These are phyloP conservation scores for Atherix ibis DNA, from an alignment of 2,888 invertebrate species.

Conservation along the genomic window DNA sequence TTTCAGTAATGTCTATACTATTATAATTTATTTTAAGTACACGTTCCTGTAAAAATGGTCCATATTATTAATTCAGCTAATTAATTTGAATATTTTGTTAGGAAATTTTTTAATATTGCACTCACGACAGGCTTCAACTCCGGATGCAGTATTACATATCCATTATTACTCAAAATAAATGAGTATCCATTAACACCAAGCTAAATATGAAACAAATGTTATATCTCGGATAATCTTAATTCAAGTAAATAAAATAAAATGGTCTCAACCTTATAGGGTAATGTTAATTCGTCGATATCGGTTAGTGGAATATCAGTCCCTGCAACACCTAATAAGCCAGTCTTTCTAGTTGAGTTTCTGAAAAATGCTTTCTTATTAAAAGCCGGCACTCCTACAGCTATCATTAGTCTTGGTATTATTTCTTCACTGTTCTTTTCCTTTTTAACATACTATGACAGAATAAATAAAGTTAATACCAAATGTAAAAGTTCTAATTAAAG, in stretches of 20 bases:
- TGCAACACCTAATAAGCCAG: constrained; percentile 82
- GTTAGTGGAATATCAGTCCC: constrained; percentile 72
- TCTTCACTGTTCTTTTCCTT: too few relatives aligned
- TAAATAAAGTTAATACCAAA: neutral
- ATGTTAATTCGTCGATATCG: constrained; percentile 75
- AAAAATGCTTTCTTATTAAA: constrained; percentile 58
- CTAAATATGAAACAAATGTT: constrained; percentile 33
- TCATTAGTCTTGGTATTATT: constrained; percentile 47
- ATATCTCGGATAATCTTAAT: too few relatives aligned
- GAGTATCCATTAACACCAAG: constrained; percentile 93
- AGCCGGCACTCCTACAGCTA: constrained; percentile 84
- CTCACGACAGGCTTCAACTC: constrained; percentile 77
- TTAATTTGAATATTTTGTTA: constrained; percentile 1
- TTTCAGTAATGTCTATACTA: constrained; percentile 88
- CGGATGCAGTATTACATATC: constrained; percentile 88
- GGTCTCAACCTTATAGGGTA: constrained; percentile 82
- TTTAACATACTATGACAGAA: too few relatives aligned
- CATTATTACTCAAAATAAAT: constrained; percentile 93
- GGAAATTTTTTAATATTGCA: constrained; percentile 11
- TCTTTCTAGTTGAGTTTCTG: constrained; percentile 27
- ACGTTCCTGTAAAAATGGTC: constrained; percentile 37
- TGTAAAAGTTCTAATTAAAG: too few relatives aligned
- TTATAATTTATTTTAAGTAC: constrained; percentile 84
- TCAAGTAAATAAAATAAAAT: neutral
- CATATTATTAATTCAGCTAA: too few relatives aligned